Base-by-base conservation (phyloP, 2,888 invertebrate species). In the Microdon myrmicae region DNA sequence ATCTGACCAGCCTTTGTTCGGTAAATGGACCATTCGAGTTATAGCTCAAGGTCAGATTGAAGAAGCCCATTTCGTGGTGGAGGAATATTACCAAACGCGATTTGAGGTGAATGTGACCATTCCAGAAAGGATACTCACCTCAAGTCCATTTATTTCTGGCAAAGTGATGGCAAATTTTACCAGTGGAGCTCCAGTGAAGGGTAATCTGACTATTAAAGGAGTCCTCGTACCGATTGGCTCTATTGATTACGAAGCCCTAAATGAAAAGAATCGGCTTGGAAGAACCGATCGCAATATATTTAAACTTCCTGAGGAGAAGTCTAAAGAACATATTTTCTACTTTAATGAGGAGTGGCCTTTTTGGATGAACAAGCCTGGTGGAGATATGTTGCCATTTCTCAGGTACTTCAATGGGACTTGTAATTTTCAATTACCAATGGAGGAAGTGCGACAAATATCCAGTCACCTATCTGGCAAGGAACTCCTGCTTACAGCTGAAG, bases 51-150 rank as follows among this genome's bases (percentile, higher is more conserved):
- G 90, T 0, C 93, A 94, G 79, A 81, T 87, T 0, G 94, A 95
- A 79, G 90, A 90, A 76, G 84, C 89, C 14, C 83, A 84, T 37
- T 94, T 94, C 81, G 75, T 87, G 6, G 94, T 96, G 0, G 93
- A 94, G 75, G 94, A 95, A 81, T 95, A 93, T 81, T 94, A 94
- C 78, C 92, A 92, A 79, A 92, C 94, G 0, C 83, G 93, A 70
- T 94, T 91, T 77, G 94, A 95, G 83, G 87, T 87, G 53, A 94
- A 95, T 78, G 92, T 96, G 1, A 93, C 93, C 0, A 92, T 94
- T 89, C 91, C 94, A 0, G 90, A 93, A 2, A 94, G 92, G 79
- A 90, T 95, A 81, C 89, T 93, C 77, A 90, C 89, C 72, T 89
- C 89, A 16, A 91, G 92, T 68, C 85, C 83, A 26, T 92, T 83